A percentile compares a stretch with the other conserved stretches of the same genome.
Conservation (phyloP, 2,113 vertebrate species). For the Seriola aureovittata region DNA sequence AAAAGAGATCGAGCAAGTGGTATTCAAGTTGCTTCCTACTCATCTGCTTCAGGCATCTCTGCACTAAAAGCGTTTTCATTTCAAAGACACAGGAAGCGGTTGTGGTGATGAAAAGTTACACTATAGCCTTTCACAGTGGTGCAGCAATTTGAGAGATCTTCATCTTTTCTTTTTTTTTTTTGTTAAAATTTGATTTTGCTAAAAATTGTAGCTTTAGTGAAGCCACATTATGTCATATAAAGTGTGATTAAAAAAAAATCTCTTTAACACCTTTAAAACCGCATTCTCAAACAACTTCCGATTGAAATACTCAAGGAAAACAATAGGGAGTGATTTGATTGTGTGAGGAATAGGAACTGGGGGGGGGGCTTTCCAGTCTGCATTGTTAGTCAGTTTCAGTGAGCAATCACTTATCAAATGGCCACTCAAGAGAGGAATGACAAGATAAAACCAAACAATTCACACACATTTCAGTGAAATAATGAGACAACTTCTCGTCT, state of each 20-base stretch:
- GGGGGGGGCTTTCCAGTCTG: slow-evolving; percentile 43
- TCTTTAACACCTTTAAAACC: slow-evolving; percentile 6
- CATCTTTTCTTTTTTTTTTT: not conserved
- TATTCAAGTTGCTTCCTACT: too few species aligned
- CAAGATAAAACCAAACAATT: slow-evolving; percentile 47
- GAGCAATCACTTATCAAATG: slow-evolving; percentile 53
- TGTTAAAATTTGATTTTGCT: not conserved
- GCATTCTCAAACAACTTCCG: not conserved
- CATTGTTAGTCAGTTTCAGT: slow-evolving; percentile 62
- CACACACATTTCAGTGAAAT: slow-evolving; percentile 13
- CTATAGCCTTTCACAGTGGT: not conserved
- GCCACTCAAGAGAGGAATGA: slow-evolving; percentile 41
- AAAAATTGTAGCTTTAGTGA: not conserved
- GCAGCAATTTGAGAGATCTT: not conserved
- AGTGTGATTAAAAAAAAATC: not conserved
- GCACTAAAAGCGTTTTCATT: slow-evolving; percentile 28
- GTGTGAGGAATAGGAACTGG: not conserved
- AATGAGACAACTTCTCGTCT: not conserved
- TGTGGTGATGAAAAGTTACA: slow-evolving; percentile 48
- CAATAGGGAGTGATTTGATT: slow-evolving; percentile 43
- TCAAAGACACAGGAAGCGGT: slow-evolving; percentile 74
- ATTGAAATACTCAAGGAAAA: slow-evolving; percentile 49
- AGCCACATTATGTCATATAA: not conserved
- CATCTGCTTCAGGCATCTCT: not conserved
- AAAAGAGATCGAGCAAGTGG: too few species aligned